Evolutionary conservation across 2,797 vertebrate genomes (phyloP).

Genomic region (Rhyacichthys aspro): DNA sequence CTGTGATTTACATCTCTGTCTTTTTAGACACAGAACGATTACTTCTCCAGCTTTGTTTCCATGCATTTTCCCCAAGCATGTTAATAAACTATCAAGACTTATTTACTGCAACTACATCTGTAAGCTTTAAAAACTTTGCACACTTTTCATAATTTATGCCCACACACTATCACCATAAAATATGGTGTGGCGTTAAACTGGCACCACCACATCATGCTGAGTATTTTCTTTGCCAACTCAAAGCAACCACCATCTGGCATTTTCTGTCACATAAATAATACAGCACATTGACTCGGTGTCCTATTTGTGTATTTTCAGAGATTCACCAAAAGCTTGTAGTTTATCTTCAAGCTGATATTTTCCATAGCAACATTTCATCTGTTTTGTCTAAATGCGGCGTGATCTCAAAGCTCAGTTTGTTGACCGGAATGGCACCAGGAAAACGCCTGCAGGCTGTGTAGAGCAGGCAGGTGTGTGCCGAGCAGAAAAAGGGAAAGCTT

Average conservation of each 20-base stretch:
- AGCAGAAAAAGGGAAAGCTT: slow-evolving; percentile 39
- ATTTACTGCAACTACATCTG: slow-evolving; percentile 1
- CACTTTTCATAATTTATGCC: slow-evolving; percentile 53
- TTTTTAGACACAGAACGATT: too few relatives aligned
- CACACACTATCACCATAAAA: slow-evolving; percentile 49
- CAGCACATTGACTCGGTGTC: slow-evolving; percentile 33
- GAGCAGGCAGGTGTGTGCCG: slow-evolving; percentile 39
- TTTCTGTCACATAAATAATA: slow-evolving; percentile 41
- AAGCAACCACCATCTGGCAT: slow-evolving; percentile 65
- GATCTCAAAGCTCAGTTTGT: slow-evolving; percentile 29
- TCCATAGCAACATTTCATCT: slow-evolving; percentile 8
- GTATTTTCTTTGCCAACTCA: slow-evolving; percentile 60
- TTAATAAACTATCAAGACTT: too few relatives aligned
- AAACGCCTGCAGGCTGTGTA: slow-evolving; percentile 31
- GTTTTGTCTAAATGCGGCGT: slow-evolving; percentile 6
- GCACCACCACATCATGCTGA: slow-evolving; percentile 57
- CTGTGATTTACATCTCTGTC: too few relatives aligned
- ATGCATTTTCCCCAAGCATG: too few relatives aligned
- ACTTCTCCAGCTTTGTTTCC: too few relatives aligned
- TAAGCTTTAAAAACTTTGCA: slow-evolving; percentile 22
- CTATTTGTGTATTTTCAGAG: not conserved
- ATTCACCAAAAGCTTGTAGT: not conserved
- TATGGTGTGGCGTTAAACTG: slow-evolving; percentile 65
- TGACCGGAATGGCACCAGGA: slow-evolving; percentile 22
- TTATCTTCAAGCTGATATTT: slow-evolving; percentile 10